Evolutionary conservation across 2,797 vertebrate genomes (phyloP).

Genomic region (Choloepus didactylus): DNA sequence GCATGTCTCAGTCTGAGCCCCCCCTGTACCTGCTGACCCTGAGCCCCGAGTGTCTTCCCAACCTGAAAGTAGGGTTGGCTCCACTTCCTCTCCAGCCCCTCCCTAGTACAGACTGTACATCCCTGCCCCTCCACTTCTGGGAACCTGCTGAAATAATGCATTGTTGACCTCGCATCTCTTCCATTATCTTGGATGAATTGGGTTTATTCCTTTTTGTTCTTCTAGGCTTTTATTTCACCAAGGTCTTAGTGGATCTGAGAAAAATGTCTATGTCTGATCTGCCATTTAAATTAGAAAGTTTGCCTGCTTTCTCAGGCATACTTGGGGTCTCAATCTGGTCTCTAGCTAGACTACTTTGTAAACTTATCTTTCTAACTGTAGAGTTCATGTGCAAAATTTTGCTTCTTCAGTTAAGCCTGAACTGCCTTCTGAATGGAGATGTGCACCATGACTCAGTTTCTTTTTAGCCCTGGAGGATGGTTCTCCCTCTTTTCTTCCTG

Average conservation of each 20-base stretch:
- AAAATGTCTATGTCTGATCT: background rate
- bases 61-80: background rate
- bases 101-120: background rate
- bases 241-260: background rate
- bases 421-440: background rate
- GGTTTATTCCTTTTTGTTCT: background rate
- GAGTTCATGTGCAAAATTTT: accelerated
- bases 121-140: background rate
- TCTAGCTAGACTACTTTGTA: background rate
- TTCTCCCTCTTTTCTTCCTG: background rate
- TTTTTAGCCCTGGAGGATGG: background rate
- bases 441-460: background rate
- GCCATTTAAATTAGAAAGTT: background rate
- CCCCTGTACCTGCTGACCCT: background rate
- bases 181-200: background rate
- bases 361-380: background rate
- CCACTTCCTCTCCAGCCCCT: background rate
- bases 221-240: background rate
- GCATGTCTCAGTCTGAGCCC: background rate
- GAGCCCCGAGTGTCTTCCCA: accelerated
- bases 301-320: background rate
- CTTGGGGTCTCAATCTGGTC: background rate
- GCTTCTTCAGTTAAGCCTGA: background rate
- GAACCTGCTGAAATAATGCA: background rate
- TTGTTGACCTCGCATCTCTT: background rate